Base-by-base conservation (phyloP, 2,797 vertebrate species). In the Alfaro cultratus region DNA sequence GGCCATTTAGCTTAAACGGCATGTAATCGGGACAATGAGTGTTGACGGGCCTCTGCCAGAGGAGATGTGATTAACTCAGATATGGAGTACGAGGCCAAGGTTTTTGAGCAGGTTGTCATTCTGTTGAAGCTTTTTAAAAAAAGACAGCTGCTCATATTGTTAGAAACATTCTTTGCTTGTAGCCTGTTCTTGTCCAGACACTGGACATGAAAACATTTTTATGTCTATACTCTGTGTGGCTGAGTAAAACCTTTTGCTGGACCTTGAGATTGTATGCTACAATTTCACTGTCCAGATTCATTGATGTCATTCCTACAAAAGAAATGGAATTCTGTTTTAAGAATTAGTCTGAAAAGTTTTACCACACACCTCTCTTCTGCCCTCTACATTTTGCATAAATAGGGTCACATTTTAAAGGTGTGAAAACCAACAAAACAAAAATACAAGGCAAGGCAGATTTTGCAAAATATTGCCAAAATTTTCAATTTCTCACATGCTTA, bases 1-100 rank as follows among this genome's bases (percentile, higher is more conserved):
- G 90, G 87, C 78, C 86, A 77, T 88, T 93, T 89, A 83, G 87
- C 85, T 91, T 79, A 87, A 91, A 88, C 84, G 80, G 87, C 82
- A 67, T 87, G 82, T 90, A 94, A 94, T 91, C 36, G 46, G 74
- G 91, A 94, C 93, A 91, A 87, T 91, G 85, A 93, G 93, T 92
- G 93, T 93, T 92, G 92, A 92, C 89, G 86, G 84, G 83, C 71
- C 26, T 34, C 86, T 23, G 86, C 87, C 79, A 80, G 85, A 79
- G 83, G 83, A 90, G 88, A 89, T 87, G 88, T 85, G 83, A 94
- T 93, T 93, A 90, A 85, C 86, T 81, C 78, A 89, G 82, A 87
- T 91, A 91, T 91, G 78, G 87, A 72, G 53, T 67, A 78, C 0
- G 74, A 31, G 83, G 83, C 91, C 87, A 87, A 83, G 84, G 76